phyloP scores from a whole-genome alignment of 2,113 vertebrate species.

The Cepphus grylle region DNA sequence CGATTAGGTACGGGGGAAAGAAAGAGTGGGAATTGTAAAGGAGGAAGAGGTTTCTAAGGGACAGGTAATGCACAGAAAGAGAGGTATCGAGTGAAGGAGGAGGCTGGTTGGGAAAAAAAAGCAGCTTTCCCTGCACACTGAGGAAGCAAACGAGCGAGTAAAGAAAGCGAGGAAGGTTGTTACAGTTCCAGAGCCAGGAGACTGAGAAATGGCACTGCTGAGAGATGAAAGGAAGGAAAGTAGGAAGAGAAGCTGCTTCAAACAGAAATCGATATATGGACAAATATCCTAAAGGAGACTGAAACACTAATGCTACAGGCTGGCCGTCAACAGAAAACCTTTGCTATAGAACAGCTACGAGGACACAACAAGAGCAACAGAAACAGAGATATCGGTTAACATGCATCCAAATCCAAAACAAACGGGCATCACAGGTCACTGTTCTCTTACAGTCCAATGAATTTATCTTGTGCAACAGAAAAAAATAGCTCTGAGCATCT shows the following conservation, averaged over 20 bases:
- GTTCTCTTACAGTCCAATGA: constrained; percentile 6
- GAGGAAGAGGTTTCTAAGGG: constrained; percentile 60
- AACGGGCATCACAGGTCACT: constrained; percentile 24
- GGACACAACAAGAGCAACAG: constrained; percentile 60
- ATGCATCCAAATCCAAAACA: constrained; percentile 69
- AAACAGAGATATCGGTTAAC: constrained; percentile 74
- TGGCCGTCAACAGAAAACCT: constrained; percentile 61
- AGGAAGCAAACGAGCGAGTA: constrained; percentile 73
- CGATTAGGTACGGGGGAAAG: constrained; percentile 71
- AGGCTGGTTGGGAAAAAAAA: constrained; percentile 44
- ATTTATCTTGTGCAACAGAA: background rate
- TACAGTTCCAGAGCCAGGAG: constrained; percentile 47
- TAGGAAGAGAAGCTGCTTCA: constrained; percentile 70
- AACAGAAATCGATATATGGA: constrained; percentile 68
- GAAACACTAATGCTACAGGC: constrained; percentile 70
- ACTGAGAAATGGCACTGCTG: constrained; percentile 73
- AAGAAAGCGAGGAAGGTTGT: constrained; percentile 67
- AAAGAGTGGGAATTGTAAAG: constrained; percentile 72
- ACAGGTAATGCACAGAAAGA: constrained; percentile 54
- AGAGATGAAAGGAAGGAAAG: constrained; percentile 65
- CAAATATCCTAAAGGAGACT: constrained; percentile 68
- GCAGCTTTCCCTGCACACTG: constrained; percentile 68
- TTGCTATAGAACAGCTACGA: constrained; percentile 41
- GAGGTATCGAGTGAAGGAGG: constrained; percentile 27
- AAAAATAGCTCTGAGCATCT: constrained; percentile 2